These are phyloP conservation scores for Forpus xanthops DNA, from an alignment of 2,797 vertebrate genomes.

Conservation along the genomic window DNA sequence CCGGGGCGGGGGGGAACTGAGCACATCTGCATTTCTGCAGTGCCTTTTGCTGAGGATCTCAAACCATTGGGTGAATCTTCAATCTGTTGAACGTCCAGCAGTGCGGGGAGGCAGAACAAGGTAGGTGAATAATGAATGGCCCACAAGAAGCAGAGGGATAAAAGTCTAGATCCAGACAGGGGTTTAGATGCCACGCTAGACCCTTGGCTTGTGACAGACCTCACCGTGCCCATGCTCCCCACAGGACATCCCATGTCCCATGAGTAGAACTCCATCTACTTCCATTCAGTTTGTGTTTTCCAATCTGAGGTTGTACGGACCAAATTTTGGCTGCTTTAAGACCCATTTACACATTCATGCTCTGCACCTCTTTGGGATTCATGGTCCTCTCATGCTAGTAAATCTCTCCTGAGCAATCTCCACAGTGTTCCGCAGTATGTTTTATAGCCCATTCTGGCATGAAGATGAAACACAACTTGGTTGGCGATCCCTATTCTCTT, in stretches of 20 bases:
- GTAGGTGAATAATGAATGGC: not conserved
- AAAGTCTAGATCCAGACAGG: not conserved
- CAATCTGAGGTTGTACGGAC: not conserved
- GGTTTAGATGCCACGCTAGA: not conserved
- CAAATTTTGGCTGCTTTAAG: not conserved
- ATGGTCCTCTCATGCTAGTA: not conserved
- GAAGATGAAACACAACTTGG: not conserved
- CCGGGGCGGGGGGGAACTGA: not conserved
- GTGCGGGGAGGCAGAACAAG: not conserved
- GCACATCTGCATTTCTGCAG: conserved; percentile 20
- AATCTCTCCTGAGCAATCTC: not conserved
- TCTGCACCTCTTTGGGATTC: not conserved
- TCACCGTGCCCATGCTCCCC: not conserved
- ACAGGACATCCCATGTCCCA: not conserved
- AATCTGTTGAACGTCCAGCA: not conserved
- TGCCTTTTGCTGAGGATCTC: not conserved
- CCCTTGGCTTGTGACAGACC: not conserved
- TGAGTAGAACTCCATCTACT: not conserved
- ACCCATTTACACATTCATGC: not conserved
- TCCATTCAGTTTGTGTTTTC: not conserved
- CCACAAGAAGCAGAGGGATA: not conserved
- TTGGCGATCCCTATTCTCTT: not conserved
- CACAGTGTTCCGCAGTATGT: not conserved
- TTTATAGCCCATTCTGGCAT: not conserved
- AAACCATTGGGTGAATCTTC: not conserved